phyloP scores from a whole-genome alignment of 2,113 vertebrate genomes.

The Indicator maculatus region DNA sequence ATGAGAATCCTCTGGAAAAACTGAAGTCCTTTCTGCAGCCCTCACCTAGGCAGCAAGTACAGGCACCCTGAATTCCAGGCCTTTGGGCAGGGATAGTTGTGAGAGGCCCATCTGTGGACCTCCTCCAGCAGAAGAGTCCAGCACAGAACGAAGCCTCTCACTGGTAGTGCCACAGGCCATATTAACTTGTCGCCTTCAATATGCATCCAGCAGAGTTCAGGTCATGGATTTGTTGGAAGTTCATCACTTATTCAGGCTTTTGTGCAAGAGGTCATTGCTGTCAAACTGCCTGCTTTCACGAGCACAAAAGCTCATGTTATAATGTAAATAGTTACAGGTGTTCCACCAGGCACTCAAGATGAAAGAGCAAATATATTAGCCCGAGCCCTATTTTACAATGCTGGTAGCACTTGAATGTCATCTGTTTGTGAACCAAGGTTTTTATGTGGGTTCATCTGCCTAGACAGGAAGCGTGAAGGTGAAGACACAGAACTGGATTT shows the following conservation, averaged over 20 bases:
- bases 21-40: not conserved
- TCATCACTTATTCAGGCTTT: slow-evolving; percentile 69
- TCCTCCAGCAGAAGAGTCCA: slow-evolving; percentile 3
- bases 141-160: not conserved
- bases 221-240: slow-evolving; percentile 66
- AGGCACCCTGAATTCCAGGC: not conserved
- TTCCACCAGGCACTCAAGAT: slow-evolving; percentile 65
- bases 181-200: slow-evolving; percentile 58
- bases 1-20: not conserved
- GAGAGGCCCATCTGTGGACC: not conserved
- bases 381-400: not conserved
- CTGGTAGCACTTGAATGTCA: slow-evolving; percentile 41
- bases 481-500: slow-evolving; percentile 2
- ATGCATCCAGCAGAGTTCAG: slow-evolving; percentile 57
- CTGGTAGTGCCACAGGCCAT: not conserved
- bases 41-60: not conserved
- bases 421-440: slow-evolving; percentile 13
- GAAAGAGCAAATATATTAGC: slow-evolving; percentile 65
- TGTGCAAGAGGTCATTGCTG: slow-evolving; percentile 59
- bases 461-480: slow-evolving; percentile 11
- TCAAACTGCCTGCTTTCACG: slow-evolving; percentile 64
- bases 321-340: slow-evolving; percentile 71
- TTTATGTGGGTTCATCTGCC: slow-evolving; percentile 47
- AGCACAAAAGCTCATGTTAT: slow-evolving; percentile 65
- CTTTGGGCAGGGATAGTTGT: not conserved